These are phyloP conservation scores for Drosophila setifemur DNA, from an alignment of 1,140 invertebrate species.

Conservation along the genomic window DNA sequence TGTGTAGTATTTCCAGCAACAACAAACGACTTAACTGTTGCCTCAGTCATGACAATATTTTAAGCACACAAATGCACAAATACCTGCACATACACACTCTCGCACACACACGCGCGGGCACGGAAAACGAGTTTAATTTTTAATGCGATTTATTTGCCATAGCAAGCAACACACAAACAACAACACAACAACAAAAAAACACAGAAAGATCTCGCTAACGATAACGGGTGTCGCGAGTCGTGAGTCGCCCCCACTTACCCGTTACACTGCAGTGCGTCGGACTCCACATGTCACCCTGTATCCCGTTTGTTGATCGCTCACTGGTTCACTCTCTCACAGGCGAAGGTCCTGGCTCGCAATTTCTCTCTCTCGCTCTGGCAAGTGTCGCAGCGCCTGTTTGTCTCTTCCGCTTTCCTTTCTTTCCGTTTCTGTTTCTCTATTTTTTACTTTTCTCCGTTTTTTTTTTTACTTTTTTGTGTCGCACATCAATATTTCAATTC, in stretches of 20 bases:
- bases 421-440: neutral
- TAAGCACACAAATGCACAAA: constrained; percentile 26
- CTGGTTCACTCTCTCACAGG: neutral
- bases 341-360: constrained; percentile 7
- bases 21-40: constrained; percentile 34
- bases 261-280: constrained; percentile 75
- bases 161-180: neutral
- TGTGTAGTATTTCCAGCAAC: constrained; percentile 19
- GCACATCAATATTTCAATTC: neutral
- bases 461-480: neutral
- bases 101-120: neutral
- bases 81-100: neutral
- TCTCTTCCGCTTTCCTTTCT: neutral
- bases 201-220: constrained; percentile 14
- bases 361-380: neutral
- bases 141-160: constrained; percentile 57
- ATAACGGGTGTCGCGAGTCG: constrained; percentile 22
- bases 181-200: neutral
- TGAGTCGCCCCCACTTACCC: constrained; percentile 52
- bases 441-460: neutral
- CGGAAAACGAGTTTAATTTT: constrained; percentile 55
- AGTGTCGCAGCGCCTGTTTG: neutral
- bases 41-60: constrained; percentile 40
- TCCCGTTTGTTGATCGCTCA: neutral
- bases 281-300: constrained; percentile 67